A percentile compares a stretch with the other conserved stretches of the same genome.
Conservation (phyloP, 2,888 invertebrate species). For the Nymphalis urticae region DNA sequence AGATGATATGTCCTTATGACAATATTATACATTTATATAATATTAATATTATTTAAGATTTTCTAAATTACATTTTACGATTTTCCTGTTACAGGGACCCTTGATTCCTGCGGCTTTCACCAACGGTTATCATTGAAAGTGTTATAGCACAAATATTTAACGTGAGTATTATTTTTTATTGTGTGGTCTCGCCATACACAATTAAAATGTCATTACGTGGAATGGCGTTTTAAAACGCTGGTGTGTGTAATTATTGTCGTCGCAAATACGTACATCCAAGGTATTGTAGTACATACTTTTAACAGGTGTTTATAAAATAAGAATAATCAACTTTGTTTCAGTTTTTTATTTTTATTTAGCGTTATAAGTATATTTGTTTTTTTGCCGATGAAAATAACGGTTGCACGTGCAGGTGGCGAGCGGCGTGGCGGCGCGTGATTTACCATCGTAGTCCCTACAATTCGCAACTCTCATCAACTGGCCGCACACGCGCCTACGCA, state of each 20-base stretch:
- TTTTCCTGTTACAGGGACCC: conserved; percentile 89
- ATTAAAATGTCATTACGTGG: conserved; percentile 68
- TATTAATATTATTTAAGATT: conserved; percentile 3
- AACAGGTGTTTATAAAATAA: conserved; percentile 44
- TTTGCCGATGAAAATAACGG: not conserved
- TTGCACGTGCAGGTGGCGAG: conserved; percentile 71
- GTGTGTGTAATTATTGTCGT: conserved; percentile 56
- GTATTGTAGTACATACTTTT: conserved; percentile 56
- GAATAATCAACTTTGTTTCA: not conserved
- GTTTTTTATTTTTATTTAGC: not conserved
- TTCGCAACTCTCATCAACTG: conserved; percentile 43
- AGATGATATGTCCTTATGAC: not conserved
- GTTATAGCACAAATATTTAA: conserved; percentile 80
- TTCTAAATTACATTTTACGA: conserved; percentile 18
- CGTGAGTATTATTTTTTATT: conserved; percentile 74
- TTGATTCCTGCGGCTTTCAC: conserved; percentile 99
- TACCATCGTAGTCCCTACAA: conserved; percentile 44
- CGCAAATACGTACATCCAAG: conserved; percentile 54
- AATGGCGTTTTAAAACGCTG: conserved; percentile 56
- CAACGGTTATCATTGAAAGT: conserved; percentile 97
- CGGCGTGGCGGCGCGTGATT: conserved; percentile 75
- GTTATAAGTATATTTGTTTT: not conserved
- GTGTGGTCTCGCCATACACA: conserved; percentile 55
- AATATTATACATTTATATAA: conserved; percentile 12
- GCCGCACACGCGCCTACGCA: conserved; percentile 44